Evolutionary conservation across 2,888 invertebrate genomes (phyloP).

Genomic region (Meganola albula): DNA sequence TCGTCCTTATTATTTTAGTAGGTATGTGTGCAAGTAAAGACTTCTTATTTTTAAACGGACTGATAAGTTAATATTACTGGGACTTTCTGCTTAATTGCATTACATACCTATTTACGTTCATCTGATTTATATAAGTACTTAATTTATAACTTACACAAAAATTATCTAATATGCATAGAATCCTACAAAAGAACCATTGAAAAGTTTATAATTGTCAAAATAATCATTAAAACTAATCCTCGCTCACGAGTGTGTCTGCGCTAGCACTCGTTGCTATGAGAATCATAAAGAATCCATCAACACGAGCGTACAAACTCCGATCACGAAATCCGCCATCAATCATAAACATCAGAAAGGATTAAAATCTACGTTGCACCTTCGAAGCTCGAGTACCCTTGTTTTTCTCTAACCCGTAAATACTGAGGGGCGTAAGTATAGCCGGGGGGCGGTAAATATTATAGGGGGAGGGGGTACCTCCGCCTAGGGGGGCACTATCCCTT

Average conservation of each 20-base stretch:
- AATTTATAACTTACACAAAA: no score
- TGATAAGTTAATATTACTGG: no score
- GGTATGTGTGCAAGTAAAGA: no score
- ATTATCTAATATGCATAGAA: no score
- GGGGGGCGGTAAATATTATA: conserved; percentile 77
- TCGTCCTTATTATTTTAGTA: no score
- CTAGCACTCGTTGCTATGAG: conserved; percentile 21
- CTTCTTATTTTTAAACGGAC: no score
- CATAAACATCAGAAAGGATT: conserved; percentile 78
- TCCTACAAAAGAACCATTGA: no score
- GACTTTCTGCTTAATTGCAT: no score
- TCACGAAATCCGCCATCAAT: conserved; percentile 76
- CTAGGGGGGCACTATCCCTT: conserved; percentile 74
- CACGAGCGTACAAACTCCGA: conserved; percentile 65
- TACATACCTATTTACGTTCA: no score
- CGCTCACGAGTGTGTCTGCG: conserved; percentile 17
- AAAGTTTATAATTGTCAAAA: conserved; percentile 6
- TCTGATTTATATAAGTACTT: no score
- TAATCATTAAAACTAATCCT: conserved; percentile 47
- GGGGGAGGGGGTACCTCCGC: conserved; percentile 60
- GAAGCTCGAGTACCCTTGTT: conserved; percentile 77
- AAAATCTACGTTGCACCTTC: conserved; percentile 78
- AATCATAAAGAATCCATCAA: conserved; percentile 72
- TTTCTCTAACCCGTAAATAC: conserved; percentile 78
- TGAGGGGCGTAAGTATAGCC: conserved; percentile 77